phyloP scores from a whole-genome alignment of 2,888 invertebrate species.

The Dexiosoma caninum region DNA sequence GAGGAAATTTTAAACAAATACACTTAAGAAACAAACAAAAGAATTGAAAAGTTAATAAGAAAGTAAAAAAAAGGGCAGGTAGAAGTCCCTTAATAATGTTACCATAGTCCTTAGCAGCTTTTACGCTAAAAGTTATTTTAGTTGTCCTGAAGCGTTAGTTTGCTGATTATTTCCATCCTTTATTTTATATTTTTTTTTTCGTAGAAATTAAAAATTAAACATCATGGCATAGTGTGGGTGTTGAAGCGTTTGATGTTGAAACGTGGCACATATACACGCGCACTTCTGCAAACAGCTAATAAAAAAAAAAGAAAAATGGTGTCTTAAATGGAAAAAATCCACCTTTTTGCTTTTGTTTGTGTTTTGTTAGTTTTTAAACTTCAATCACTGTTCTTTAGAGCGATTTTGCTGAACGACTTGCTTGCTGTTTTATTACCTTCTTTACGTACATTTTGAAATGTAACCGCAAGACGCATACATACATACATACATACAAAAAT shows the following conservation, averaged over 20 bases:
- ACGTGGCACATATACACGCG: no score
- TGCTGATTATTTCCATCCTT: background rate
- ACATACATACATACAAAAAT: no score
- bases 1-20: conserved; percentile 50
- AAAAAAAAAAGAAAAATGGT: no score
- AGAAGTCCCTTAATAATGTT: conserved; percentile 13
- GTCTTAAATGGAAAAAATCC: background rate
- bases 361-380: background rate
- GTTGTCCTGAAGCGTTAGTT: conserved; percentile 28
- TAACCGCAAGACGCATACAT: conserved; percentile 17
- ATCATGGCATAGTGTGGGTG: no score
- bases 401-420: conserved; percentile 4
- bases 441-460: background rate
- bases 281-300: no score
- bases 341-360: background rate
- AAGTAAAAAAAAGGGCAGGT: background rate
- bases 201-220: no score
- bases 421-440: background rate
- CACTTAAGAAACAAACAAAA: conserved; percentile 26
- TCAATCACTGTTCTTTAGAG: conserved; percentile 17
- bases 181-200: no score
- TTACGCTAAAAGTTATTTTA: conserved; percentile 60
- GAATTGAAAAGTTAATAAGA: no score
- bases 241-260: no score
- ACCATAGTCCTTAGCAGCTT: conserved; percentile 55